A percentile compares a stretch with the other conserved stretches of the same genome.
Conservation (phyloP, 1,140 invertebrate species). For the Geopemphigus sp. region DNA sequence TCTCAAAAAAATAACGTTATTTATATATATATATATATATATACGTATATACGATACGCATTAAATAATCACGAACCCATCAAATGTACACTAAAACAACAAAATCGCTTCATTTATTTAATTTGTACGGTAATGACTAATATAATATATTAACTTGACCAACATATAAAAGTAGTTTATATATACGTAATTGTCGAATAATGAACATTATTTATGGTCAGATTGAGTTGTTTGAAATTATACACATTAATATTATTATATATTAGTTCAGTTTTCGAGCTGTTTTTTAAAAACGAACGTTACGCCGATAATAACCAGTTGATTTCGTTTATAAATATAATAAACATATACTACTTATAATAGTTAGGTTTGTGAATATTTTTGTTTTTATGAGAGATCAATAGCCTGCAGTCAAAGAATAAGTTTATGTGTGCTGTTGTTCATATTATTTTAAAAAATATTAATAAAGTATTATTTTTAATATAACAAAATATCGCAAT, state of each 20-base stretch:
- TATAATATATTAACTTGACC: not conserved
- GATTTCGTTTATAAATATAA: conserved; percentile 3
- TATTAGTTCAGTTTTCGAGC: not conserved
- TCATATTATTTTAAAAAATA: not conserved
- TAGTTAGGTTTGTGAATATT: too few relatives aligned
- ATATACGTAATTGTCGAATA: conserved; percentile 20
- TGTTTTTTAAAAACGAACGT: not conserved
- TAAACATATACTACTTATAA: not conserved
- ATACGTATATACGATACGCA: too few relatives aligned
- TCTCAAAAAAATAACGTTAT: too few relatives aligned
- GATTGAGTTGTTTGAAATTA: conserved; percentile 5
- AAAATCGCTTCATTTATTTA: not conserved
- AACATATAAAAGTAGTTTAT: not conserved
- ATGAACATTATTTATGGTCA: conserved; percentile 18
- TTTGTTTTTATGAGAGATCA: too few relatives aligned
- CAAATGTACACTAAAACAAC: not conserved
- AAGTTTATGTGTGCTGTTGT: not conserved
- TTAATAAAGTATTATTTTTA: not conserved
- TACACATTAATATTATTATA: not conserved
- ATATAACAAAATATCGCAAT: too few relatives aligned
- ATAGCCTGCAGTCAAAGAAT: too few relatives aligned
- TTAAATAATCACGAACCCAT: too few relatives aligned
- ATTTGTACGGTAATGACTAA: not conserved
- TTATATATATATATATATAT: too few relatives aligned
- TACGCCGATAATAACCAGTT: conserved; percentile 9